Evolutionary conservation across 2,797 vertebrate species (phyloP), one percentile per base, ranked within the genome.

Genomic region (Phrynocephalus guinanensis): DNA sequence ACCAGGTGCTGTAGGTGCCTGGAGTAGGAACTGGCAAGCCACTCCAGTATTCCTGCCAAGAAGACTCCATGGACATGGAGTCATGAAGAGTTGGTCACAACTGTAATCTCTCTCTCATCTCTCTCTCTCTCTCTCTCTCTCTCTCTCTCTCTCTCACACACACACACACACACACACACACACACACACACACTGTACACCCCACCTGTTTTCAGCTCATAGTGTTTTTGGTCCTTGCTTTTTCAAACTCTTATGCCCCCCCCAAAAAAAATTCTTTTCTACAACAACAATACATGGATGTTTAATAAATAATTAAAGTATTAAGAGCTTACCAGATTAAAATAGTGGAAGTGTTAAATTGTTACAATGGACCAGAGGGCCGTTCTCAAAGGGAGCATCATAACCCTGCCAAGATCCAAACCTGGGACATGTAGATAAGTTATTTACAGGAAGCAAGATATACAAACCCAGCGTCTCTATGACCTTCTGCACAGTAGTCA

Each of bases 361-460:
- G 83, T 63, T 0, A 28, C 90, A 91, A 89, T 89, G 85, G n/a
- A 91, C 90, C 48, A 79, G 87, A 67, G 90, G 71, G 88, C 82
- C 90, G 72, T 85, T 90, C 84, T 93, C 91, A 91, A 93, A 83
- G 88, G 90, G 91, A 94, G 90, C 3, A 7, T 87, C 94, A 93
- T 82, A 92, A 68, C 93, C 94, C 10, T 93, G 92, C 90, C 86
- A 87, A 94, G 88, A 85, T 92, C 90, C 48, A 92, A 93, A 95
- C 95, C 95, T 96, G 96, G 95, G 93, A 96, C 95, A 94, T 96
- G 93, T 81, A 96, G 96, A 97, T 97, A 96, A 96, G 94, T 95
- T 96, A 95, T 89, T 75, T 91, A 91, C 88, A 93, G 90, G 89
- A 90, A 91, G 88, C 28, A 15, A 48, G 89, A 93, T 56, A 79